Evolutionary conservation across 1,140 invertebrate species (phyloP), one percentile per base, ranked within the genome.

Genomic region (Cyclina sinensis): DNA sequence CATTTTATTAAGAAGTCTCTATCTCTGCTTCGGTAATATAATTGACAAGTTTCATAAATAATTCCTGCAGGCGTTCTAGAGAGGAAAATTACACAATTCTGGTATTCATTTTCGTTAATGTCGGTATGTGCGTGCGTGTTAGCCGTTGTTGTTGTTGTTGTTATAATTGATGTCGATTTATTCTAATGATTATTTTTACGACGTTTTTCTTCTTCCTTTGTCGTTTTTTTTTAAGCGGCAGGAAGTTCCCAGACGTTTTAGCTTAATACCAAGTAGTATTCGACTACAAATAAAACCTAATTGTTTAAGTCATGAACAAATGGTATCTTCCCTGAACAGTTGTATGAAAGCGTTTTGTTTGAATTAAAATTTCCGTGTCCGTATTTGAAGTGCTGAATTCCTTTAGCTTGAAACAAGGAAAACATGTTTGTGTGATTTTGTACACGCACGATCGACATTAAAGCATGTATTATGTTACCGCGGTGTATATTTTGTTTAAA

Each of bases 21-120:
- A 57, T 57, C 54, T 57, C 54, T 21, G 5, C 54, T 18, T 57
- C 54, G 54, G 18, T 57, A 57, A 57, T 57, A 57, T 57, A 57
- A 57, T 57, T 57, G 54, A 57, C 54, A 57, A 57, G 54, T 57
- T 57, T 57, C 54, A 57, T 57, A 57, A 57, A 57, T 57, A 57
- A 57, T 57, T 57, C 54, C 54, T 57, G 54, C 54, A 57, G 54
- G 54, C 54, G 54, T 57, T n/a, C 24, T 5, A 27, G 54, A 57
- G 54, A 57, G 21, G 54, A 27, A 18, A 57, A 57, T n/a, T 57
- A 57, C 54, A 18, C 54, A n/a, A n/a, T 18, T 57, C 18, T 57
- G 54, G 9, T 14, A 43, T 43, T 43, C 43, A 43, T 43, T 4
- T 43, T 11, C 48, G 18, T 51, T 9, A 51, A 51, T 18, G 48